Base-by-base conservation (phyloP, 1,140 invertebrate species). In the Scaptomyza pallida region DNA sequence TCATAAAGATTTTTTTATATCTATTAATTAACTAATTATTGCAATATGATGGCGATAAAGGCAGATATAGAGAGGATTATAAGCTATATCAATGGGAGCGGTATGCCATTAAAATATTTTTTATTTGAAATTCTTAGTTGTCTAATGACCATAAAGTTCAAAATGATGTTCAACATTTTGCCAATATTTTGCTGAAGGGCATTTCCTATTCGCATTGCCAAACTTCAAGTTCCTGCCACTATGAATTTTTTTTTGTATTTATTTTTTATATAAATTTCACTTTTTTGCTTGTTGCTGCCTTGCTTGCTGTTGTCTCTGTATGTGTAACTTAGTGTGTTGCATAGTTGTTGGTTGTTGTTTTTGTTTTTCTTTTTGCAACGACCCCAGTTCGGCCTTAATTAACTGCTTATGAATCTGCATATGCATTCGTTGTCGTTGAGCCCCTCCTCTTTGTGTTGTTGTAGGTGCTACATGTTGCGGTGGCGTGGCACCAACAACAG, bases 351-450 rank as follows among this genome's bases (percentile, higher is more conserved):
- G 71, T 64, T 83, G 75, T 41, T 56, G 54, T 30, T 30, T 30
- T 30, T 30, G 8, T 26, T 26, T 26, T 4, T 3, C 23, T 26
- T 26, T 9, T 0, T 9, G 13, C 64, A 10, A 21, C 51, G 62
- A 57, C 69, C 69, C 69, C 52, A 55, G 72, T 43, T 75, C 79
- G 79, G 79, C 79, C 79, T 83, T 83, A 83, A 83, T 83, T 83
- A 83, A 83, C 79, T 86, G 81, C 82, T 86, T 86, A 86, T 86
- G 81, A 86, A 85, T 80, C 77, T 85, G 81, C 81, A 85, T 85
- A 83, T 79, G 80, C 75, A 83, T 72, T 68, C 51, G 77, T 57
- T 43, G 52, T 50, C 19, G 37, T 40, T 10, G 26, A 40, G 44
- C 44, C 40, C 56, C 62, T 37, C 16, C 35, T 19, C 26, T 37